Conservation (phyloP, 2,888 invertebrate species). For the Orgyia antiqua region DNA sequence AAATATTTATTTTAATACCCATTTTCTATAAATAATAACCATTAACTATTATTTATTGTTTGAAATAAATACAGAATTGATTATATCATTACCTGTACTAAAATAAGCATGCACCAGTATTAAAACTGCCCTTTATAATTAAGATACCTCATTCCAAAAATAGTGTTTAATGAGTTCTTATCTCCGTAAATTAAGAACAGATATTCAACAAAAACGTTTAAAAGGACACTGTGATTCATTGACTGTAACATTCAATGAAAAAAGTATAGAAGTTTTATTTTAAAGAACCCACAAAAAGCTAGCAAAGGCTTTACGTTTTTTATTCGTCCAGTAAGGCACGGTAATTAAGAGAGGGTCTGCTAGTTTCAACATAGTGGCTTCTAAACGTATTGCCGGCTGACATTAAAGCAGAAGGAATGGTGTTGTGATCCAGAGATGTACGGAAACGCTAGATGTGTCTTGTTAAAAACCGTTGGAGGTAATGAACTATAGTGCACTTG, state of each 20-base stretch:
- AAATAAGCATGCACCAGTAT: too few species aligned
- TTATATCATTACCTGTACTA: too few species aligned
- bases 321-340: slow-evolving; percentile 48
- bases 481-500: slow-evolving; percentile 24
- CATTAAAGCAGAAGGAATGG: slow-evolving; percentile 44
- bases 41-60: too few species aligned
- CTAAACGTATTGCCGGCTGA: slow-evolving; percentile 42
- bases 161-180: too few species aligned
- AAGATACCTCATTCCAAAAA: too few species aligned
- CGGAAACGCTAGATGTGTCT: slow-evolving; percentile 26
- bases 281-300: slow-evolving; percentile 37
- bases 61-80: too few species aligned
- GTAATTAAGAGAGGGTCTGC: slow-evolving; percentile 59
- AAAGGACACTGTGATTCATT: too few species aligned
- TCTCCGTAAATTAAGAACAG: too few species aligned
- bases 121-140: too few species aligned
- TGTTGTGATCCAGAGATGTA: slow-evolving; percentile 29
- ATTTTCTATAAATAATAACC: neutral
- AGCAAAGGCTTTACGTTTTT: slow-evolving; percentile 44
- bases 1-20: neutral
- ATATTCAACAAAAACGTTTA: too few species aligned
- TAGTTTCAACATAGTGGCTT: slow-evolving; percentile 40
- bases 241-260: too few species aligned
- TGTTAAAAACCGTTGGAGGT: too few species aligned
- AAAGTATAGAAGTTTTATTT: slow-evolving; percentile 26